Base-by-base conservation (phyloP, 2,888 invertebrate genomes). In the Pycnomerus fuliginosus region DNA sequence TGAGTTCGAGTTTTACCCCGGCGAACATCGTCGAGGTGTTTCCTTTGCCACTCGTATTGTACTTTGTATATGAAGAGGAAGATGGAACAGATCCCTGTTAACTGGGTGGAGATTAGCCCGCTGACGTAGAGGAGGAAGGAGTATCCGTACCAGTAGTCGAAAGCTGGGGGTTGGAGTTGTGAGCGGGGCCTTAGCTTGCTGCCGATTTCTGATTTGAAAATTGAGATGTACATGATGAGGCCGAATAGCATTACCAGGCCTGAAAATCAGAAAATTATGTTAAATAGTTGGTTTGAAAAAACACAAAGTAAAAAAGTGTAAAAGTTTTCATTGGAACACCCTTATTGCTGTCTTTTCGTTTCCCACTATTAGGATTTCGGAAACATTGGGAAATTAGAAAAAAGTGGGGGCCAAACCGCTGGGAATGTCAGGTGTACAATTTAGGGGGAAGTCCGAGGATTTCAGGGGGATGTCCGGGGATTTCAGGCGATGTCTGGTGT, bases 201-300 rank as follows among this genome's bases (percentile, higher is more conserved):
- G 28, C 91, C 91, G 29, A 93, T 82, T 80, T 93, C 92, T 5
- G 91, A 86, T 73, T 93, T 93, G 70, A 93, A 86, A 64, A 90
- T 85, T 41, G 92, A 91, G 76, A 93, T 91, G 80, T 92, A 93
- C 80, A 92, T 90, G 64, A 93, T 90, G 70, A 93, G 82, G 32
- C 91, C 93, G 57, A 90, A 87, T 60, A 93, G 80, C 88, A 93
- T 90, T 55, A 91, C 78, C 52, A 93, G 77, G 69, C 92, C 93
- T 92, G 76, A n/a, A n/a, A n/a, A n/a, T n/a, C n/a, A n/a, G n/a
- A n/a, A n/a, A n/a, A n/a, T n/a, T n/a, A n/a, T n/a, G n/a, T n/a
- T n/a, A n/a, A n/a, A n/a, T n/a, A n/a, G n/a, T n/a, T n/a, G n/a
- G n/a, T n/a, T n/a, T n/a, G n/a, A n/a, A n/a, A n/a, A n/a, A n/a